Evolutionary conservation across 2,888 invertebrate genomes (phyloP).

Genomic region (Caenorhabditis zanzibari): DNA sequence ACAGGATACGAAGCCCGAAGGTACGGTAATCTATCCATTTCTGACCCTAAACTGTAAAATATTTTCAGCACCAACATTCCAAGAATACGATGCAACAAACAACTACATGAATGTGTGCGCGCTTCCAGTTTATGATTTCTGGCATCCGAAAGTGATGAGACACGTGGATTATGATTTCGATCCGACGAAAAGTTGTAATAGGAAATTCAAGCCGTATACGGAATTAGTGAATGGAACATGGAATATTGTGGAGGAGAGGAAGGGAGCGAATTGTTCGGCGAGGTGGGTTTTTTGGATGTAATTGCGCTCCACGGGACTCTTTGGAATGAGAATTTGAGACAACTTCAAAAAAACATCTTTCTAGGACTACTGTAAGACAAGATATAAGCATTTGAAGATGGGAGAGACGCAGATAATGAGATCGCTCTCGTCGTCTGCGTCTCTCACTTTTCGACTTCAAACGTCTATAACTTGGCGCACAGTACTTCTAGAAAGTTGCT

Average conservation of each 20-base stretch:
- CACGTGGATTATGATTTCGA: constrained; percentile 19
- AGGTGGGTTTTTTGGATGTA: constrained; percentile 13
- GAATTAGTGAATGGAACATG: constrained; percentile 23
- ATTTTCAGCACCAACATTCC: constrained; percentile 25
- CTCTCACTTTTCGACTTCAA: no score
- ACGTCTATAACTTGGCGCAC: no score
- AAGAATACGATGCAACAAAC: constrained; percentile 21
- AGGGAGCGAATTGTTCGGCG: constrained; percentile 34
- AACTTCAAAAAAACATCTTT: no score
- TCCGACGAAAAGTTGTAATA: constrained; percentile 2
- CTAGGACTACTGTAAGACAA: no score
- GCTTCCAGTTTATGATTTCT: constrained; percentile 47
- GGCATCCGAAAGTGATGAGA: constrained; percentile 39
- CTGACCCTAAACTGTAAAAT: background rate
- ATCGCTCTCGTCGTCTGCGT: no score
- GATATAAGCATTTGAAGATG: no score
- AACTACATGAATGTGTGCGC: constrained; percentile 49
- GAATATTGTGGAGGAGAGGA: constrained; percentile 34
- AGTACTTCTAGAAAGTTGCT: no score
- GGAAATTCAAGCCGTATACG: constrained; percentile 22
- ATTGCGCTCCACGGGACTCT: no score
- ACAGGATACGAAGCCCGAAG: constrained; percentile 5
- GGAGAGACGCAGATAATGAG: no score
- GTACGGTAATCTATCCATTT: background rate
- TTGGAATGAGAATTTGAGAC: no score